phyloP scores from a whole-genome alignment of 2,797 vertebrate species.

The Spinus olivaceus region DNA sequence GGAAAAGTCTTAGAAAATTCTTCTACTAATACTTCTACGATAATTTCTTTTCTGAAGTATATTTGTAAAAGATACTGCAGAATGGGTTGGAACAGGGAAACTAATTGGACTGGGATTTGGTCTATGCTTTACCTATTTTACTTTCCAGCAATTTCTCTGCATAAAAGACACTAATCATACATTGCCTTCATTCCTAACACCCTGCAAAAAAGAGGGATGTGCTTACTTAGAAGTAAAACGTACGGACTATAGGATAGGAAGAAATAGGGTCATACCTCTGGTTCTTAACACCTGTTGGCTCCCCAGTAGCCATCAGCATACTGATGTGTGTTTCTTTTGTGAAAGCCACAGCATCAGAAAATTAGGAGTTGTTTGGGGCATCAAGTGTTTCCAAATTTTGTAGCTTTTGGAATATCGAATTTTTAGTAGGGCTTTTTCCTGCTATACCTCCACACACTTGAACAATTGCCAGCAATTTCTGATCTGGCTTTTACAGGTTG shows the following conservation, averaged over 20 bases:
- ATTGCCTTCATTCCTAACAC: accelerated
- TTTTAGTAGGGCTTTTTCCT: not conserved
- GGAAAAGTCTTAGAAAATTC: not conserved
- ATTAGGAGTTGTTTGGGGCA: not conserved
- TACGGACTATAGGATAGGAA: not conserved
- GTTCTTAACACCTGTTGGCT: not conserved
- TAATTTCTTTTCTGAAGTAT: not conserved
- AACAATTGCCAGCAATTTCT: not conserved
- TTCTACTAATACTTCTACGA: not conserved
- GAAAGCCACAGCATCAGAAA: not conserved
- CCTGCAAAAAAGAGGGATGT: not conserved
- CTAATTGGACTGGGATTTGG: not conserved
- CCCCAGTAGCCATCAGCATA: not conserved
- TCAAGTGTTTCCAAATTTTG: not conserved
- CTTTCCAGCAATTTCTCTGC: not conserved
- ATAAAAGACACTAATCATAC: not conserved
- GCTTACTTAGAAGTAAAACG: not conserved
- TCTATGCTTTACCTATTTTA: not conserved
- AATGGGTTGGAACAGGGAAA: not conserved
- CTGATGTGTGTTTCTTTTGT: not conserved
- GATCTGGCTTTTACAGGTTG: not conserved
- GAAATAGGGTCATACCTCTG: not conserved
- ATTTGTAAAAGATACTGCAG: not conserved
- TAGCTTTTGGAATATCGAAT: not conserved
- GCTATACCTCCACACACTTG: not conserved